phyloP scores from a whole-genome alignment of 92 coral and sea anemone species.

The Palythoa grandis region DNA sequence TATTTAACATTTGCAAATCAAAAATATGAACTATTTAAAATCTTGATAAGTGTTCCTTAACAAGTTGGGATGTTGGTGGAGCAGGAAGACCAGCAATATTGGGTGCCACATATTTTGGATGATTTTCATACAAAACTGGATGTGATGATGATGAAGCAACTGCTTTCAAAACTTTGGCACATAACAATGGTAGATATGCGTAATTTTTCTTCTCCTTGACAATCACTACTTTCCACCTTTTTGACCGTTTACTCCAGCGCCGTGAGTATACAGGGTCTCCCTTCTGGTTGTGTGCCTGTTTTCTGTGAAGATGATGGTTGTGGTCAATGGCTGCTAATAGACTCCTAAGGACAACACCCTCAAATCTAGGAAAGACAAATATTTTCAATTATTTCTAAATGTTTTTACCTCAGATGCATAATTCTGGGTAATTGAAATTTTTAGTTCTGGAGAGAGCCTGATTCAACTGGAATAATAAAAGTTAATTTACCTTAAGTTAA shows the following conservation, averaged over 20 bases:
- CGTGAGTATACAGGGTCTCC: slow-evolving; percentile 7
- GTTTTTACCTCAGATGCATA: not conserved
- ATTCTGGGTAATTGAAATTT: not conserved
- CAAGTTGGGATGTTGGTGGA: slow-evolving; percentile 32
- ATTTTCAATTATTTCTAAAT: not conserved
- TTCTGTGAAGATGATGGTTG: slow-evolving; percentile 46
- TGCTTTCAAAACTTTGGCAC: slow-evolving; percentile 39
- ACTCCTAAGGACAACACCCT: slow-evolving; percentile 30
- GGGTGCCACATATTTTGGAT: slow-evolving; percentile 38
- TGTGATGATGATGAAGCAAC: not conserved
- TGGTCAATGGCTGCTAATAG: slow-evolving; percentile 41
- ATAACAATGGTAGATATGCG: slow-evolving; percentile 28
- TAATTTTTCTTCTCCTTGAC: slow-evolving; percentile 28
- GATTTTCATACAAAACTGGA: slow-evolving; percentile 6
- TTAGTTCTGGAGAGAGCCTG: not conserved
- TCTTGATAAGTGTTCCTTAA: slow-evolving; percentile 35
- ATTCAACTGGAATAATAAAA: not conserved
- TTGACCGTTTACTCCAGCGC: slow-evolving; percentile 42
- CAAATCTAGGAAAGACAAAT: slow-evolving; percentile 17
- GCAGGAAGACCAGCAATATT: slow-evolving; percentile 45
- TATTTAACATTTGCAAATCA: not conserved
- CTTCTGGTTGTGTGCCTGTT: slow-evolving; percentile 31
- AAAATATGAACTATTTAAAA: slow-evolving; percentile 7
- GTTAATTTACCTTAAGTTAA: not conserved
- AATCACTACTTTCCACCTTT: slow-evolving; percentile 37